Evolutionary conservation across 2,797 vertebrate genomes (phyloP).

Genomic region (Sebastes steindachneri): DNA sequence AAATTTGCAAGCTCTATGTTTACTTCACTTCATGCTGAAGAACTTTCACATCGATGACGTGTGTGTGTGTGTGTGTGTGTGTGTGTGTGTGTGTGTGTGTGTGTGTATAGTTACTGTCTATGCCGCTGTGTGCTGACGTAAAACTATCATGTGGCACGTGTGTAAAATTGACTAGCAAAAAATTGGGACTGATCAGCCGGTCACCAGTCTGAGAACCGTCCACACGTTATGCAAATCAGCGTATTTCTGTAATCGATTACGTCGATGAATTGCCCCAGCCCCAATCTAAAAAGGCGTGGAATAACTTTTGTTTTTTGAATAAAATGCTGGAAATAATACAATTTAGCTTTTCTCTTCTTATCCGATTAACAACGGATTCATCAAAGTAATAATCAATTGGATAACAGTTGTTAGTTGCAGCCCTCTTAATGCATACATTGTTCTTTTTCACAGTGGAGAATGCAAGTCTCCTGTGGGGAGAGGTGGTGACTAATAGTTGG

Average conservation of each 20-base stretch:
- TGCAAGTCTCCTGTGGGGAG: background rate
- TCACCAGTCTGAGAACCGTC: background rate
- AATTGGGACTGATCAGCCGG: background rate
- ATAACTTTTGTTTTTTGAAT: too few relatives aligned
- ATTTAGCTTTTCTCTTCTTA: background rate
- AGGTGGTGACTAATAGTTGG: background rate
- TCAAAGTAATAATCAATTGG: background rate
- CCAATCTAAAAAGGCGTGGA: too few relatives aligned
- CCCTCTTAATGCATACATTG: background rate
- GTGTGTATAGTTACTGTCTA: background rate
- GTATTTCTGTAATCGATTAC: too few relatives aligned
- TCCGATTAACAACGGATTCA: background rate
- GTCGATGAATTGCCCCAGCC: too few relatives aligned
- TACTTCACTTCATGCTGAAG: background rate
- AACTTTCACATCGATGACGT: fast-evolving
- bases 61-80: background rate
- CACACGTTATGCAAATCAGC: too few relatives aligned
- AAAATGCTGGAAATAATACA: too few relatives aligned
- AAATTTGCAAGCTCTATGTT: background rate
- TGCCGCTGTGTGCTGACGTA: background rate
- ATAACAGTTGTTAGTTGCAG: background rate
- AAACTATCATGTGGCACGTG: background rate
- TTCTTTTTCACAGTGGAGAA: background rate
- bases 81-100: background rate
- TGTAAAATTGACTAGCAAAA: too few relatives aligned